These are phyloP conservation scores for Acrobasis repandana DNA, from an alignment of 2,888 invertebrate genomes.

Conservation along the genomic window DNA sequence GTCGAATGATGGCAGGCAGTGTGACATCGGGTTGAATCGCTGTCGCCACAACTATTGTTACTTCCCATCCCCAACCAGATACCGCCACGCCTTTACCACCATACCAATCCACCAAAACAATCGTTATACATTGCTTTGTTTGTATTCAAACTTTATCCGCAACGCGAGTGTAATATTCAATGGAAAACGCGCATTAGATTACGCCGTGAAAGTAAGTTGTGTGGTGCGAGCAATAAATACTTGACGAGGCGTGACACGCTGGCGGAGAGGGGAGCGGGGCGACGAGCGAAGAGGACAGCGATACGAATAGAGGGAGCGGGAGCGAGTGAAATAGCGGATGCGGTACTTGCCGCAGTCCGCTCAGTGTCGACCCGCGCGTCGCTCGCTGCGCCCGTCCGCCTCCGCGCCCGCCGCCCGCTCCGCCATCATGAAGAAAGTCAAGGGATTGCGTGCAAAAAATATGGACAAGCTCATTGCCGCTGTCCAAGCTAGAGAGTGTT, in stretches of 20 bases:
- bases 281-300: slow-evolving; percentile 63
- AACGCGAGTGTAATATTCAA: slow-evolving; percentile 23
- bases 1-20: slow-evolving; percentile 22
- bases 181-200: slow-evolving; percentile 30
- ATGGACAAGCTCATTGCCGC: slow-evolving; percentile 77
- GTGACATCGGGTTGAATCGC: slow-evolving; percentile 43
- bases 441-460: slow-evolving; percentile 66
- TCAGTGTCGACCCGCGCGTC: slow-evolving; percentile 60
- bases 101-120: slow-evolving; percentile 18
- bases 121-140: slow-evolving; percentile 33
- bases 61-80: slow-evolving; percentile 39
- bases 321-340: slow-evolving; percentile 44
- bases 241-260: slow-evolving; percentile 48
- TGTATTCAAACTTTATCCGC: not conserved
- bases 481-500: slow-evolving; percentile 73
- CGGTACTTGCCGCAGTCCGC: slow-evolving; percentile 39
- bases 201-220: slow-evolving; percentile 21
- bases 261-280: slow-evolving; percentile 60
- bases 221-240: slow-evolving; percentile 28
- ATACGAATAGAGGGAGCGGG: slow-evolving; percentile 51
- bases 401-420: slow-evolving; percentile 63
- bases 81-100: slow-evolving; percentile 36
- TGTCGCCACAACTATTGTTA: slow-evolving; percentile 44
- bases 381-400: slow-evolving; percentile 48
- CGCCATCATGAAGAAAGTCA: slow-evolving; percentile 63